phyloP scores from a whole-genome alignment of 2,888 invertebrate species.

The Sesia apiformis region DNA sequence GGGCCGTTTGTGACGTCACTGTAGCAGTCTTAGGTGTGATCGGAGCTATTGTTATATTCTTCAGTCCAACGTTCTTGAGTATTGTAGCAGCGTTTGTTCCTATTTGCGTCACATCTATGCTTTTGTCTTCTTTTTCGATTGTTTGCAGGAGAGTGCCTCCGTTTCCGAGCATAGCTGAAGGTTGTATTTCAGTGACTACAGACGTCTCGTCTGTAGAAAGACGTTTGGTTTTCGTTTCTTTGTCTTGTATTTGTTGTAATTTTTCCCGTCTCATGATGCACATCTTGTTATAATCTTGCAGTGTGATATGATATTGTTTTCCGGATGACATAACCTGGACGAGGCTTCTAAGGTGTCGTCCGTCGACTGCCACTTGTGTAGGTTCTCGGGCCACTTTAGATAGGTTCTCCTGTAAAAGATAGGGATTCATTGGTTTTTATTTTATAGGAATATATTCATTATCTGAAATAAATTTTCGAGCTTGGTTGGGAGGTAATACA shows the following conservation, averaged over 20 bases:
- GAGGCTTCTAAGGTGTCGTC: slow-evolving; percentile 74
- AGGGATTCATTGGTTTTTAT: no score
- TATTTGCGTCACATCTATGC: slow-evolving; percentile 33
- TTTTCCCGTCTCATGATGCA: slow-evolving; percentile 81
- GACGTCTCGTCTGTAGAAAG: slow-evolving; percentile 11
- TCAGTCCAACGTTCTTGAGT: slow-evolving; percentile 62
- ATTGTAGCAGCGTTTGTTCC: slow-evolving; percentile 54
- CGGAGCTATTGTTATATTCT: slow-evolving; percentile 67
- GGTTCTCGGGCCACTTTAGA: slow-evolving; percentile 55
- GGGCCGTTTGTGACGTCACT: slow-evolving; percentile 41
- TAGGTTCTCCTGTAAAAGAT: slow-evolving; percentile 48
- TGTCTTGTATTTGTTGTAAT: slow-evolving; percentile 75
- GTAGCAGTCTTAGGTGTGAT: slow-evolving; percentile 57
- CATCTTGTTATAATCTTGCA: slow-evolving; percentile 87
- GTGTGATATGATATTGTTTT: slow-evolving; percentile 85
- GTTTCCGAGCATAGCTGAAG: slow-evolving; percentile 51
- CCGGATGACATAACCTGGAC: slow-evolving; percentile 86
- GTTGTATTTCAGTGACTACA: slow-evolving; percentile 51
- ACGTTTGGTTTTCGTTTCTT: slow-evolving; percentile 37
- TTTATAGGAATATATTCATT: no score
- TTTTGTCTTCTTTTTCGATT: slow-evolving; percentile 31
- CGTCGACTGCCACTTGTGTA: slow-evolving; percentile 74
- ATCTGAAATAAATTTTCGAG: no score
- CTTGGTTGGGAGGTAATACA: no score
- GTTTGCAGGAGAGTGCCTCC: slow-evolving; percentile 52